Evolutionary conservation across 2,888 invertebrate species (phyloP).

Genomic region (Thymelicus sylvestris): DNA sequence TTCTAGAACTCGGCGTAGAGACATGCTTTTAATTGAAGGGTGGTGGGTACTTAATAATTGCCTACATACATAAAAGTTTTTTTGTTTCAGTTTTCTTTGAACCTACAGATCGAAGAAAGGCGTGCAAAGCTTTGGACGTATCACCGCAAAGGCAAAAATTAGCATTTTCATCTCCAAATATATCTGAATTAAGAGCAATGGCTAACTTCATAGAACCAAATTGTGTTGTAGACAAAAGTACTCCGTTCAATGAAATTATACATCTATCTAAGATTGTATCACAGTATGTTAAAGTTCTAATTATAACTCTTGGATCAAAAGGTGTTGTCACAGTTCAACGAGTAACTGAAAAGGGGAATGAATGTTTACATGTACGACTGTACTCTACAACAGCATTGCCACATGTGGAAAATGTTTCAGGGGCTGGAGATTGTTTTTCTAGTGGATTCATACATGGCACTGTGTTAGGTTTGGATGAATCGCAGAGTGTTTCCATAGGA

Average conservation of each 20-base stretch:
- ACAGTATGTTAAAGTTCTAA: conserved; percentile 80
- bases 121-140: conserved; percentile 87
- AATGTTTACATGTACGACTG: conserved; percentile 47
- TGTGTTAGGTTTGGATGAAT: conserved; percentile 81
- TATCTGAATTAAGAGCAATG: conserved; percentile 90
- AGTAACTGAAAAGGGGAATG: conserved; percentile 47
- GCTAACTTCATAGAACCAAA: conserved; percentile 75
- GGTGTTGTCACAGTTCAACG: conserved; percentile 82
- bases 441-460: conserved; percentile 88
- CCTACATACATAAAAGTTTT: too few relatives aligned
- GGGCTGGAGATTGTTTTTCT: conserved; percentile 92
- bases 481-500: conserved; percentile 85
- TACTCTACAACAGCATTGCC: conserved; percentile 71
- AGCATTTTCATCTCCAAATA: conserved; percentile 91
- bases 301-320: conserved; percentile 86
- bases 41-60: too few relatives aligned
- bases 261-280: conserved; percentile 67
- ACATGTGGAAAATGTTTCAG: conserved; percentile 89
- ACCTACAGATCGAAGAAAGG: conserved; percentile 93
- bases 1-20: too few relatives aligned
- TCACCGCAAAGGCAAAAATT: conserved; percentile 63
- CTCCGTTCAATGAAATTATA: conserved; percentile 58
- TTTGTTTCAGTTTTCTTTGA: conserved; percentile 93
- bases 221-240: conserved; percentile 45
- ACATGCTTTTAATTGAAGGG: too few relatives aligned